Evolutionary conservation across 2,797 vertebrate species (phyloP).

Genomic region (Notolabrus celidotus): DNA sequence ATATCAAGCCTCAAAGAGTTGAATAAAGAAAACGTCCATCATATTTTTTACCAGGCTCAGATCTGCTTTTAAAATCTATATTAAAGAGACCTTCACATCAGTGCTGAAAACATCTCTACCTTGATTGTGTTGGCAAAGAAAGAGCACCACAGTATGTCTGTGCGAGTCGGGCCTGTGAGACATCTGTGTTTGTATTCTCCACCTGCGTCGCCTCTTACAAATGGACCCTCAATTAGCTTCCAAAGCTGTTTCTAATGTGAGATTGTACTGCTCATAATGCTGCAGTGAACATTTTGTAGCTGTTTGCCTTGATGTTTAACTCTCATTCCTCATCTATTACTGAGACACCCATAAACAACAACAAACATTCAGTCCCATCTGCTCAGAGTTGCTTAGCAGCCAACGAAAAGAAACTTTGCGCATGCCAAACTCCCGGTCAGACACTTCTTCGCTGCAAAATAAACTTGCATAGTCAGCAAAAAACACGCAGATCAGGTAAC

Average conservation of each 20-base stretch:
- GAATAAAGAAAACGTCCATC: too few species aligned
- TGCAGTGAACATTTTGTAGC: conserved; percentile 14
- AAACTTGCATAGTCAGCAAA: conserved; percentile 34
- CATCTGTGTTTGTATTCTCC: background rate
- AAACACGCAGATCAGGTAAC: conserved; percentile 31
- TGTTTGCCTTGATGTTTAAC: conserved; percentile 25
- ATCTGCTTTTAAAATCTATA: too few species aligned
- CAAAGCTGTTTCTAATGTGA: conserved; percentile 11
- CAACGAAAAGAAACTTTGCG: conserved; percentile 11
- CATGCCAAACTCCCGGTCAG: conserved; percentile 7
- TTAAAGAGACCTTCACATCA: too few species aligned
- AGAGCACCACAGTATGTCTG: background rate
- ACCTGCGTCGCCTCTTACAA: conserved; percentile 5
- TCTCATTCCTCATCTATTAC: conserved; percentile 19
- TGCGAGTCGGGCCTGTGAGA: background rate
- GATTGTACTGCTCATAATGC: background rate
- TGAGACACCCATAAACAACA: conserved; percentile 21
- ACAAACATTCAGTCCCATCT: conserved; percentile 30
- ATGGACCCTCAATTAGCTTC: conserved; percentile 1
- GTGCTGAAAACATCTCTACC: too few species aligned
- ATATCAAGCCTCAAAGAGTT: too few species aligned
- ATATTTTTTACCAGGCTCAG: too few species aligned
- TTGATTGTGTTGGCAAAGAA: too few species aligned
- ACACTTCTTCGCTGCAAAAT: conserved; percentile 17
- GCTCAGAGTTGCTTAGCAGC: conserved; percentile 23